Base-by-base conservation (phyloP, 2,888 invertebrate species). In the Villa cingulata region DNA sequence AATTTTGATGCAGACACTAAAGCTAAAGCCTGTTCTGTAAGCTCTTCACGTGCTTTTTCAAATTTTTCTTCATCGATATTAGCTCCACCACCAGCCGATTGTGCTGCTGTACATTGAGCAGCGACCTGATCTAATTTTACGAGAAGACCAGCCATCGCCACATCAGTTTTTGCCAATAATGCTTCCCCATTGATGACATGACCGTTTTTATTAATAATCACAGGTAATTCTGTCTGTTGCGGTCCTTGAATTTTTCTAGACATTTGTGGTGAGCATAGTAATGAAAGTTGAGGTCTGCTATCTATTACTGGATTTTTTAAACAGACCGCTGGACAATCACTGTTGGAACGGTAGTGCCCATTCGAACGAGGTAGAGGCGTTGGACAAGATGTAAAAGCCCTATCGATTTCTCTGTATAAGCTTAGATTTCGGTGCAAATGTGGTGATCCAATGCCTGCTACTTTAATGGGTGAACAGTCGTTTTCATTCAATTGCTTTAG, bases 1-100 rank as follows among this genome's bases (percentile, higher is more conserved):
- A 83, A 72, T 53, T 90, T 85, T 15, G 86, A 87, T 14, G 87
- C 82, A 1, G 86, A 85, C 46, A 89, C 89, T 59, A 90, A 75
- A 37, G 84, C 79, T 53, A 88, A 75, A 0, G 87, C 84, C 63
- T 88, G 86, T 2, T 81, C 75, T 2, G 86, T 85, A 52, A 90
- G 70, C 62, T 83, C 82, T 57, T 86, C 85, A 62, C 85, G 82
- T 1, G 83, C 81, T 39, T 75, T 78, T 71, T 83, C 83, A 62
- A 84, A 86, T 63, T 84, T 83, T 38, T 80, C 76, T 62, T 86
- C 85, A 57, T 83, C 81, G 57, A 85, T 83, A 55, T 79, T 77
- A 48, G 77, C 75, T 0, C 84, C 83, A 2, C 85, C 84, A 1
- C 85, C 85, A 41, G 82, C 83, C 1, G 80, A 74, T 61, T 85